These are phyloP conservation scores for Drosophila punjabiensis DNA, from an alignment of 1,140 invertebrate species.

Conservation along the genomic window DNA sequence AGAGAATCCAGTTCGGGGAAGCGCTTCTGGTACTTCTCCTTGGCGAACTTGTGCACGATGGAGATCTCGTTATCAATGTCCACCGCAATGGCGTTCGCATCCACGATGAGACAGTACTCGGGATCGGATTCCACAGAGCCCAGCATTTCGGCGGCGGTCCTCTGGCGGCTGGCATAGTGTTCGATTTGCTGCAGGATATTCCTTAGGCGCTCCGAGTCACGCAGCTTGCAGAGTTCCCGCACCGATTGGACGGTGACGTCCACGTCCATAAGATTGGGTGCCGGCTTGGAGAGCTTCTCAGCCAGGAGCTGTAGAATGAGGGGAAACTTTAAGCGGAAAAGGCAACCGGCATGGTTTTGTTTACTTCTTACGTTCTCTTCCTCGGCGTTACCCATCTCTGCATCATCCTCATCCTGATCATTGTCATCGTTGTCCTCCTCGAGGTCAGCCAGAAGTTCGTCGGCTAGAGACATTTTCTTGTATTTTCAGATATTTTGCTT, in stretches of 20 bases:
- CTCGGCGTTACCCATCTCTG: constrained; percentile 83
- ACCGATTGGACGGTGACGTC: constrained; percentile 91
- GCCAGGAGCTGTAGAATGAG: constrained; percentile 69
- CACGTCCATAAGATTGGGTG: constrained; percentile 89
- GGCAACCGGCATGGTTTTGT: not conserved
- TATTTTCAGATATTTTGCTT: constrained; percentile 9
- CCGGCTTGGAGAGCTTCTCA: constrained; percentile 83
- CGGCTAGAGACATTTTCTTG: constrained; percentile 94
- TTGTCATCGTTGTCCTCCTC: constrained; percentile 95
- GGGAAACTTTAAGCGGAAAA: not conserved
- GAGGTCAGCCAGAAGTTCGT: constrained; percentile 97
- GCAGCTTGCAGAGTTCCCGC: constrained; percentile 93
- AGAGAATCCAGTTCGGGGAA: constrained; percentile 99
- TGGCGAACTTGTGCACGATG: constrained; percentile 97
- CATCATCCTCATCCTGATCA: constrained; percentile 88
- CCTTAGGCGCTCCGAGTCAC: constrained; percentile 91
- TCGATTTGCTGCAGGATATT: constrained; percentile 92
- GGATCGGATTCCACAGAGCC: constrained; percentile 98
- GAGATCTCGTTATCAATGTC: constrained; percentile 98
- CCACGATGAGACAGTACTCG: constrained; percentile 98
- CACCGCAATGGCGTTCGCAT: constrained; percentile 97
- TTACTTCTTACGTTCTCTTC: constrained; percentile 49
- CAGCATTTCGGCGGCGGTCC: constrained; percentile 90
- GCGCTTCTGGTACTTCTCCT: constrained; percentile 98
- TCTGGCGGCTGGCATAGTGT: constrained; percentile 89